Evolutionary conservation across 2,888 invertebrate genomes (phyloP).

Genomic region (Myopa tessellatipennis): DNA sequence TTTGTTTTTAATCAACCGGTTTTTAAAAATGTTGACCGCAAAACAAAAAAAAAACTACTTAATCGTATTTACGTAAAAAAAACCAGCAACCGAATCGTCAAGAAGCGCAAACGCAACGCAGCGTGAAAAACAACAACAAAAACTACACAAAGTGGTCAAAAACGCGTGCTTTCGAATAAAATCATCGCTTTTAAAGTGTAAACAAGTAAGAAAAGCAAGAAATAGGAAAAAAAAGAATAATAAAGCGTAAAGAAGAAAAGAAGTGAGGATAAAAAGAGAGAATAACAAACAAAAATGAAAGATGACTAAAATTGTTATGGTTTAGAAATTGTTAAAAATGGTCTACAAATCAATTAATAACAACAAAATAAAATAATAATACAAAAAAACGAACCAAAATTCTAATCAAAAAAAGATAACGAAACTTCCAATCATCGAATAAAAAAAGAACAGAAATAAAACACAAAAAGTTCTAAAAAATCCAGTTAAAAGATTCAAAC

Average conservation of each 20-base stretch:
- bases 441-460: too few relatives aligned
- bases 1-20: constrained; percentile 24
- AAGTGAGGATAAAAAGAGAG: too few relatives aligned
- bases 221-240: background rate
- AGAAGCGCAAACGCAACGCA: background rate
- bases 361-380: too few relatives aligned
- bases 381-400: too few relatives aligned
- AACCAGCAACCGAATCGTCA: background rate
- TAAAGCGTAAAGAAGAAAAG: too few relatives aligned
- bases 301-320: too few relatives aligned
- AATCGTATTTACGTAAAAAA: background rate
- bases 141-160: background rate
- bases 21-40: constrained; percentile 1
- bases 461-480: too few relatives aligned
- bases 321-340: too few relatives aligned
- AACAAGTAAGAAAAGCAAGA: background rate
- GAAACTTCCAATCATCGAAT: too few relatives aligned
- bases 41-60: background rate
- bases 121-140: background rate
- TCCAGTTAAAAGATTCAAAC: background rate
- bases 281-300: too few relatives aligned
- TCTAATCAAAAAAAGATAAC: too few relatives aligned
- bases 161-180: background rate
- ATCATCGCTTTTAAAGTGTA: background rate
- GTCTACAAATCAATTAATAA: too few relatives aligned